Evolutionary conservation across 2,797 vertebrate species (phyloP), one percentile per base, ranked within the genome.

Genomic region (Prunella strophiata): DNA sequence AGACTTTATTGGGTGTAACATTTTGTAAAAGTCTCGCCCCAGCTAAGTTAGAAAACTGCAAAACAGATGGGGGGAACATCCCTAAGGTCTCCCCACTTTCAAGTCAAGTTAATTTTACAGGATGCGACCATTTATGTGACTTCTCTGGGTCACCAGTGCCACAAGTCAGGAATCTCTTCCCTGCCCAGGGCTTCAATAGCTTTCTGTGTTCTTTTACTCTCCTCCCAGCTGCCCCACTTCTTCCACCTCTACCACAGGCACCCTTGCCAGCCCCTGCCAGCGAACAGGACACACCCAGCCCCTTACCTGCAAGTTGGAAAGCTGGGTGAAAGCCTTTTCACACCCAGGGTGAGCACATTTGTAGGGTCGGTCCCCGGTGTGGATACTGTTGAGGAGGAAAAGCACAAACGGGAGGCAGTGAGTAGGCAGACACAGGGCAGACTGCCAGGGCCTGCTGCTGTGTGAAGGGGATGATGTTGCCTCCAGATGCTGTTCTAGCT

Each of bases 301-400:
- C 67, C 95, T 97, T 97, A 99, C 99, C 99, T 99, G 99, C 96
- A 99, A 98, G 96, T 99, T 99, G 91, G 99, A 99, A 80, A 99
- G 99, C 94, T 99, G 99, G 42, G 99, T 99, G 97, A 99, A 99
- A 94, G 99, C 99, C 94, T 99, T 99, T 97, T 99, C 99, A 96
- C 99, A 99, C 97, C 99, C 99, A 36, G 99, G 98, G 79, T 99
- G 99, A 94, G 96, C 96, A 62, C 99, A 99, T 98, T 99, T 99
- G 96, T 99, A 99, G 13, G 99, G 99, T 91, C 99, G 98, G 96
- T 99, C 99, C 96, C 99, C 99, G 0, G 99, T 99, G 98, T 99
- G 99, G 98, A 99, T 99, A 97, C 99, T 99, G 97, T 82, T n/a
- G 88, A 91, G 83, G 63, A 83, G 85, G 94, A 97, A 96, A 72